phyloP scores from a whole-genome alignment of 2,888 invertebrate genomes.

The Temnothorax ravouxi region DNA sequence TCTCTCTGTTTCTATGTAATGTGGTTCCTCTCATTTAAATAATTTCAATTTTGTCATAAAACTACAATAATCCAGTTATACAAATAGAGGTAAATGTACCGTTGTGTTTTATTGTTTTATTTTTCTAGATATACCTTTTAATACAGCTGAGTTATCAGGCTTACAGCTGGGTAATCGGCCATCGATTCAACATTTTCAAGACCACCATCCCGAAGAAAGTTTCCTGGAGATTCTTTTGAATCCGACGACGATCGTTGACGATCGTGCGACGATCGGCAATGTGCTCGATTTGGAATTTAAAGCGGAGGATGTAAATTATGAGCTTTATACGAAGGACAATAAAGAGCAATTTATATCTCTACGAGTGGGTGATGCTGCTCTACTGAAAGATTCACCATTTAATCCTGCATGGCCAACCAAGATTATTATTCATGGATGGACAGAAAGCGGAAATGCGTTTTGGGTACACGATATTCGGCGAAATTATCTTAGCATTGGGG shows the following conservation, averaged over 20 bases:
- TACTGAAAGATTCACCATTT: slow-evolving; percentile 73
- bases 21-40: not conserved
- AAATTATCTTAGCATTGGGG: slow-evolving; percentile 85
- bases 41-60: not conserved
- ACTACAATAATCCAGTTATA: not conserved
- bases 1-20: slow-evolving; percentile 28
- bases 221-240: slow-evolving; percentile 65
- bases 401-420: slow-evolving; percentile 78
- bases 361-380: slow-evolving; percentile 68
- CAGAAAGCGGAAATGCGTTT: slow-evolving; percentile 82
- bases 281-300: slow-evolving; percentile 63
- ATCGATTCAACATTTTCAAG: slow-evolving; percentile 53
- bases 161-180: not conserved
- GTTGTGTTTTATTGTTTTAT: not conserved
- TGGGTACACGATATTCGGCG: slow-evolving; percentile 82
- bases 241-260: slow-evolving; percentile 55
- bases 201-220: slow-evolving; percentile 61
- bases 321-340: slow-evolving; percentile 79
- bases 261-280: slow-evolving; percentile 29
- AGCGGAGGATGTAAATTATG: slow-evolving; percentile 74
- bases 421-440: slow-evolving; percentile 87
- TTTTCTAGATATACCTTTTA: slow-evolving; percentile 40
- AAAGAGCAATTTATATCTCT: slow-evolving; percentile 65
- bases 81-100: not conserved
- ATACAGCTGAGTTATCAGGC: not conserved